Evolutionary conservation across 2,113 vertebrate genomes (phyloP), one percentile per base, ranked within the genome.

Genomic region (Blennius ocellaris): DNA sequence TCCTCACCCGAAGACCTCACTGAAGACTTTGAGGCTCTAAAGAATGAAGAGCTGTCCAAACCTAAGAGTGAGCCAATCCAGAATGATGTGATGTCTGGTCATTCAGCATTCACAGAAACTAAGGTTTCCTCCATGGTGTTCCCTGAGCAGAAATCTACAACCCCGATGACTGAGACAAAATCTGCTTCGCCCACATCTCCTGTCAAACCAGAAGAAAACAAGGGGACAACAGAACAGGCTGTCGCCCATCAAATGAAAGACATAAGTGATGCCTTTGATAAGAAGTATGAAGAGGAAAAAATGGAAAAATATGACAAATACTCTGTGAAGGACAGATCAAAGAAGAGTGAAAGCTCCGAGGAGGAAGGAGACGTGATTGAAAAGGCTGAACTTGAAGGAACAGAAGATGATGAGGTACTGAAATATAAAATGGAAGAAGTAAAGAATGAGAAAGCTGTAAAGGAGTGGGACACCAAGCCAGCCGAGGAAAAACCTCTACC

Each of bases 1-100:
- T 99, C 98, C 49, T 97, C 97, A 6, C 98, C 98, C 6, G 98
- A 99, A 84, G 98, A 99, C 82, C 96, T 99, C 45, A 98, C 97
- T 6, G 95, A 96, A 78, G 97, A 99, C 90, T 98, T 99, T 86
- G 97, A 99, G 92, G 95, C 96, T 61, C 81, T 99, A 79, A 97
- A 94, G 85, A 87, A 88, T 3, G 95, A 97, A 69, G 95, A 96
- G 85, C 81, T 87, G 45, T 86, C 47, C 52, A 87, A 90, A 76
- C 79, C 66, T 4, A 84, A 89, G 60, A 66, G 14, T n/a, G 82
- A 79, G 41, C 62, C 62, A 0, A 43, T 54, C 10, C 82, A 87
- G 80, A 80, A 73, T 16, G 72, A 83, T 48, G 72, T 77, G 14
- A 66, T 59, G 36, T 74, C 81, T 76, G 76, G 79, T 7, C 68